These are phyloP conservation scores for Carposina sasakii DNA, from an alignment of 1,140 invertebrate species.

Conservation along the genomic window DNA sequence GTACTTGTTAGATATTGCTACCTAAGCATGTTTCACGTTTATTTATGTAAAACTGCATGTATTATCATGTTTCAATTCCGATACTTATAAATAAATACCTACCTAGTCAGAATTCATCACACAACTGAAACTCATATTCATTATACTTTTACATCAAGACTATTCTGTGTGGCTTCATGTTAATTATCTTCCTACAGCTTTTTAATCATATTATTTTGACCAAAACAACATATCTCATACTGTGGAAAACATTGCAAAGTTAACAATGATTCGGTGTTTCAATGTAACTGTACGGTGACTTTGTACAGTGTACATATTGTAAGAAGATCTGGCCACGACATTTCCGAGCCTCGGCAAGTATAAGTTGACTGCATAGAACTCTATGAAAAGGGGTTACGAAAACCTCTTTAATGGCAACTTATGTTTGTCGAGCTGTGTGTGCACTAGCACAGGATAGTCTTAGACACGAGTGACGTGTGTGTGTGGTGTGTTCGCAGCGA, in stretches of 20 bases:
- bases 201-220: too few species aligned
- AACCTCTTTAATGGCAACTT: too few species aligned
- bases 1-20: too few species aligned
- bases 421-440: too few species aligned
- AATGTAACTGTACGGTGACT: too few species aligned
- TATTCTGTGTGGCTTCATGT: constrained; percentile 61
- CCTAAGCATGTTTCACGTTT: constrained; percentile 39
- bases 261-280: too few species aligned
- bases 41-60: constrained; percentile 34
- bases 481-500: constrained; percentile 85
- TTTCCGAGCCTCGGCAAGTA: too few species aligned
- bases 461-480: constrained; percentile 68
- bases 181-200: not conserved
- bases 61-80: not conserved
- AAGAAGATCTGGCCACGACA: constrained; percentile 54
- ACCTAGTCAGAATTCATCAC: constrained; percentile 35
- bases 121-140: constrained; percentile 26
- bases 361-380: too few species aligned
- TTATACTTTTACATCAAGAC: constrained; percentile 34
- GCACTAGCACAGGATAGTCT: too few species aligned
- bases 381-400: too few species aligned
- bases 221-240: too few species aligned
- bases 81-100: constrained; percentile 9
- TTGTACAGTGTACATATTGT: too few species aligned
- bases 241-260: constrained; percentile 70